phyloP scores from a whole-genome alignment of 2,888 invertebrate genomes.

The Nemoura dubitans region DNA sequence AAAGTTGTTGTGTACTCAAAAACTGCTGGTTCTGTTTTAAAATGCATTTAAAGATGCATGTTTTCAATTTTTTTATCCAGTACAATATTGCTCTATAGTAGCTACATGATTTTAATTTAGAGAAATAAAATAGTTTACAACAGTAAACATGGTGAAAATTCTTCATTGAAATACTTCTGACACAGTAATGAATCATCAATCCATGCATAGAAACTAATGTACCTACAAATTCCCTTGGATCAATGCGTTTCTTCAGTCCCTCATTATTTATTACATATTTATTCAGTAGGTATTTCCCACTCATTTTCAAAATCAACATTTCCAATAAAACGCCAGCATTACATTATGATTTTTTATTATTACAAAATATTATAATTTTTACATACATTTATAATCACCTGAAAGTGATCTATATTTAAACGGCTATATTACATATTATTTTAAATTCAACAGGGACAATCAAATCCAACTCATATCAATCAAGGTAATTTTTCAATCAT shows the following conservation, averaged over 20 bases:
- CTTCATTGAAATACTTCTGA: no score
- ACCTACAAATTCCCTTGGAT: no score
- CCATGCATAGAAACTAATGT: no score
- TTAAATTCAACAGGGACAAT: neutral
- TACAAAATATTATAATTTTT: neutral
- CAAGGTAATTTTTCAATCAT: no score
- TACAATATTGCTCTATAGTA: neutral
- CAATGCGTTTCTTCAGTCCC: no score
- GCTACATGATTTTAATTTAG: neutral
- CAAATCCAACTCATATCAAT: neutral
- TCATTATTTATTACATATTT: no score
- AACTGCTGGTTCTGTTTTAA: neutral
- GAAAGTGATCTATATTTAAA: neutral
- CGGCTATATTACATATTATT: neutral
- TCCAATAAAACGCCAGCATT: no score
- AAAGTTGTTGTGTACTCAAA: neutral
- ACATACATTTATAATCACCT: neutral
- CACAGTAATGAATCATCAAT: no score
- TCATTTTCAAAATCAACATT: no score
- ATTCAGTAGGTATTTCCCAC: no score
- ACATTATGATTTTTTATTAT: neutral
- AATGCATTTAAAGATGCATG: neutral
- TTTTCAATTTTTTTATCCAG: neutral
- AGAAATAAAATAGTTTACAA: neutral
- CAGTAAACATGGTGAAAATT: no score